Evolutionary conservation across 1,140 invertebrate species (phyloP).

Genomic region (Euura lappo): DNA sequence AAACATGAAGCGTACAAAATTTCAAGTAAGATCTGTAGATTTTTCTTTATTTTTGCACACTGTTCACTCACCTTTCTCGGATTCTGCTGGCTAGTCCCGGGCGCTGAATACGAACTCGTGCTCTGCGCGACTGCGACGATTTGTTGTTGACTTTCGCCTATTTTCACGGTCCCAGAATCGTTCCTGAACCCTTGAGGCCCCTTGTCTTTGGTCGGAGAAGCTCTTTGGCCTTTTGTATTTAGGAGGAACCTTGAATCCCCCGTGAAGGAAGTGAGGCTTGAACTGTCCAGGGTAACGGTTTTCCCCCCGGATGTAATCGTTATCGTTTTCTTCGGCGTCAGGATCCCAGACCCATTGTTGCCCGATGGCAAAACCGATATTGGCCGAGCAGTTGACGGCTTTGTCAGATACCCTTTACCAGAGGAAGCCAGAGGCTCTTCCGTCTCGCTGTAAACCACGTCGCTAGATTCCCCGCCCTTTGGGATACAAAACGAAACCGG

Average conservation of each 20-base stretch:
- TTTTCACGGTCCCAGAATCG: not conserved
- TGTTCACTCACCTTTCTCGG: constrained; percentile 21
- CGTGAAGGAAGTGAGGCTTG: not conserved
- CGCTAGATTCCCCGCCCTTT: constrained; percentile 17
- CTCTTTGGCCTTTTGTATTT: constrained; percentile 36
- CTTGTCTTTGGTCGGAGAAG: constrained; percentile 19
- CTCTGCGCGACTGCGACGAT: not conserved
- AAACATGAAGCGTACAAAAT: no score
- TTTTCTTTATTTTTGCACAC: no score
- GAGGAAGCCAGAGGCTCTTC: not conserved
- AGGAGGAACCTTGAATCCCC: no score
- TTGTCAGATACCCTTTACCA: constrained; percentile 4
- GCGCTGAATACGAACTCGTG: constrained; percentile 2
- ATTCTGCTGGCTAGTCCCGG: constrained; percentile 30
- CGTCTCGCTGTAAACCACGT: not conserved
- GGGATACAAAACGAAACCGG: not conserved
- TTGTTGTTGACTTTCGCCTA: not conserved
- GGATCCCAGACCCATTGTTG: constrained; percentile 25
- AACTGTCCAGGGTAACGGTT: constrained; percentile 35
- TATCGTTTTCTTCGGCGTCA: constrained; percentile 35
- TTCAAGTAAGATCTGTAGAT: no score
- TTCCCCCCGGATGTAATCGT: constrained; percentile 37
- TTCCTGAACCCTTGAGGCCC: no score
- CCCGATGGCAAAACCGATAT: constrained; percentile 9
- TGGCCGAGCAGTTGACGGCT: not conserved